These are phyloP conservation scores for Strigamia crassipes DNA, from an alignment of 2,888 invertebrate genomes.

Conservation along the genomic window DNA sequence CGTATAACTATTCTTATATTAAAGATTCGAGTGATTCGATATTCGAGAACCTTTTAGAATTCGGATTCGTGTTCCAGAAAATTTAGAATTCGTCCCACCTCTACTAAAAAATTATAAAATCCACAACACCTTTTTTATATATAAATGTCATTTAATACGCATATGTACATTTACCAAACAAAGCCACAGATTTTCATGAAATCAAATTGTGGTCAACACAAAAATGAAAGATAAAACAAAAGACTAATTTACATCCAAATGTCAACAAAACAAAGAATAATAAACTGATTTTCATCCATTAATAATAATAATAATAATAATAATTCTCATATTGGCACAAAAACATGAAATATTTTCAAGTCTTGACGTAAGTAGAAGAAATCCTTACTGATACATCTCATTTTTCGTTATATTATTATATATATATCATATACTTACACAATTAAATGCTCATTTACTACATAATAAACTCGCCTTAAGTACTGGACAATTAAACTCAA, in stretches of 20 bases:
- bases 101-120: too few species aligned
- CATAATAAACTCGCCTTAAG: too few species aligned
- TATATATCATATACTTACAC: too few species aligned
- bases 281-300: background rate
- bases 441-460: too few species aligned
- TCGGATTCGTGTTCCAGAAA: too few species aligned
- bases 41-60: too few species aligned
- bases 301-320: background rate
- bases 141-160: slow-evolving; percentile 8
- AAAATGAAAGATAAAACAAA: background rate
- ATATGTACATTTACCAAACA: background rate
- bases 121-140: background rate
- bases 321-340: slow-evolving; percentile 3
- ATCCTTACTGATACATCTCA: background rate
- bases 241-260: background rate
- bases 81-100: too few species aligned
- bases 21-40: too few species aligned
- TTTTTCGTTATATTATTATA: background rate
- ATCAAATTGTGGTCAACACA: background rate
- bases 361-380: background rate
- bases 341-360: background rate
- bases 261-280: background rate
- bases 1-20: too few species aligned
- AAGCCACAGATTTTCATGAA: background rate
- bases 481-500: too few species aligned